Evolutionary conservation across 2,797 vertebrate genomes (phyloP).

Genomic region (Takifugu rubripes): DNA sequence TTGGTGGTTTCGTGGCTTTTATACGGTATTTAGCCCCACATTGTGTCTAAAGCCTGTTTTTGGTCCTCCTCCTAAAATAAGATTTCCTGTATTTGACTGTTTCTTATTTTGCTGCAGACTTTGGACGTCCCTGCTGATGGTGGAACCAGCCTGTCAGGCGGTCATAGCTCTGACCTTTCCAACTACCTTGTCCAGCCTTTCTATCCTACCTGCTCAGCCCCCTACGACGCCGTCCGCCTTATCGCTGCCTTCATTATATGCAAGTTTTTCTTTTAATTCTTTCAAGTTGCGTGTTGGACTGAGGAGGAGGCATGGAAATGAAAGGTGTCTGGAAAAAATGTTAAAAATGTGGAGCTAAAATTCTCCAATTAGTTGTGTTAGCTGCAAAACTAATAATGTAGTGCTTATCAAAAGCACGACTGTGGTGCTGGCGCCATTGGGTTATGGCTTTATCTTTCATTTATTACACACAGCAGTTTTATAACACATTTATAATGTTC

Average conservation of each 20-base stretch:
- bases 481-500: no score
- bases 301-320: no score
- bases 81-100: no score
- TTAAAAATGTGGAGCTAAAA: no score
- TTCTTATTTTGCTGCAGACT: slow-evolving; percentile 47
- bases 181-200: slow-evolving; percentile 81
- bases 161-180: slow-evolving; percentile 82
- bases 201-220: slow-evolving; percentile 72
- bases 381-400: no score
- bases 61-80: no score
- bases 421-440: no score
- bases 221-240: slow-evolving; percentile 73
- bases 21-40: slow-evolving; percentile 59
- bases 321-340: no score
- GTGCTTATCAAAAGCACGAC: no score
- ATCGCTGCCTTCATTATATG: slow-evolving; percentile 79
- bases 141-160: slow-evolving; percentile 81
- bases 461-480: no score
- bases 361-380: no score
- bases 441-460: no score
- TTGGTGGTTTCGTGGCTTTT: slow-evolving; percentile 80
- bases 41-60: neutral
- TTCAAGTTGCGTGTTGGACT: neutral
- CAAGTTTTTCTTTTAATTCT: slow-evolving; percentile 44
- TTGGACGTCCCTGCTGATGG: slow-evolving; percentile 81